These are phyloP conservation scores for Formica selysi DNA, from an alignment of 1,140 invertebrate species.

Conservation along the genomic window DNA sequence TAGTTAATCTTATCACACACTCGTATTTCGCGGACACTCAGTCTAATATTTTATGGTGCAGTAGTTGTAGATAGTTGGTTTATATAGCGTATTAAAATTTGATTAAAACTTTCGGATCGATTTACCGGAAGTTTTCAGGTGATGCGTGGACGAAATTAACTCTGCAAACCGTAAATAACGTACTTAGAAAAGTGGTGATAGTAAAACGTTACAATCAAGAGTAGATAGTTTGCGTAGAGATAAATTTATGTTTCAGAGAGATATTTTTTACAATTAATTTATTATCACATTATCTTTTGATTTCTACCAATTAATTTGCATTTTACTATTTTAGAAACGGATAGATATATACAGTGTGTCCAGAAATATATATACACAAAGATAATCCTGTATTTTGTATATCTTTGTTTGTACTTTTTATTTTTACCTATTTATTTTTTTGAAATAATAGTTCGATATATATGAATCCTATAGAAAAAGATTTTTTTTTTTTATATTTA, in stretches of 20 bases:
- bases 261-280: conserved; percentile 11
- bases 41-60: conserved; percentile 45
- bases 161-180: conserved; percentile 26
- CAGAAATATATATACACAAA: conserved; percentile 44
- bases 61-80: conserved; percentile 48
- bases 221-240: conserved; percentile 14
- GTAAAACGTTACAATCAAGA: conserved; percentile 8
- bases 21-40: conserved; percentile 16
- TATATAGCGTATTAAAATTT: conserved; percentile 53
- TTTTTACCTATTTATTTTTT: background rate
- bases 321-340: background rate
- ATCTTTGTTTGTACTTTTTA: background rate
- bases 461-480: background rate
- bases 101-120: conserved; percentile 47
- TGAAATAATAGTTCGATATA: background rate
- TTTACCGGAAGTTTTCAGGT: background rate
- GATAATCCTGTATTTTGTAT: background rate
- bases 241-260: background rate
- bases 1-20: conserved; percentile 9
- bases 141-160: conserved; percentile 24
- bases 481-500: background rate
- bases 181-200: conserved; percentile 29
- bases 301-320: conserved; percentile 27
- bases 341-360: conserved; percentile 13
- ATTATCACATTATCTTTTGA: background rate